phyloP scores from a whole-genome alignment of 1,140 invertebrate genomes.

The Drosophila ercepeae region DNA sequence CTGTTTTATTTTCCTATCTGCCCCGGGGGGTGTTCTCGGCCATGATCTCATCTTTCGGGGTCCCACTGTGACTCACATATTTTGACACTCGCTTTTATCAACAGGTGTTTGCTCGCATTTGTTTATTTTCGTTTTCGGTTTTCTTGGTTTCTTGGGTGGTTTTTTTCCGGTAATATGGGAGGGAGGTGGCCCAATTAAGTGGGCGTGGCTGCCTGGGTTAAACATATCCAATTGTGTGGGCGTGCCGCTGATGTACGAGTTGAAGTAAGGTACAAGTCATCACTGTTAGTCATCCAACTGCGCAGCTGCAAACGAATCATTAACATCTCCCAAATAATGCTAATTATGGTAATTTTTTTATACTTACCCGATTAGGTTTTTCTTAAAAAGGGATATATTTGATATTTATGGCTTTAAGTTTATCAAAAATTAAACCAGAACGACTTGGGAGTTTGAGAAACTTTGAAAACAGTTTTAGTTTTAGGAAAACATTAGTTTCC shows the following conservation, averaged over 20 bases:
- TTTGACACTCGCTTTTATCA: not conserved
- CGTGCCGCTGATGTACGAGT: slow-evolving; percentile 12
- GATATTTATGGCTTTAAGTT: no score
- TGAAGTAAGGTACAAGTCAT: slow-evolving; percentile 18
- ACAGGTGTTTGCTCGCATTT: not conserved
- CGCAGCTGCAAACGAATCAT: slow-evolving; percentile 47
- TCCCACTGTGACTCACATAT: not conserved
- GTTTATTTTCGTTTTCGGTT: not conserved
- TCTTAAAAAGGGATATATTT: no score
- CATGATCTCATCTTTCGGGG: not conserved
- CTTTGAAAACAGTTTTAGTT: no score
- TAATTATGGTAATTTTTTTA: not conserved
- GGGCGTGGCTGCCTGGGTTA: slow-evolving; percentile 31
- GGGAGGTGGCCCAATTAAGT: slow-evolving; percentile 32
- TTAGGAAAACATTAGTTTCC: no score
- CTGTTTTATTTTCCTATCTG: not conserved
- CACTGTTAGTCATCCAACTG: slow-evolving; percentile 40
- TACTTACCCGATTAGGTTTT: not conserved
- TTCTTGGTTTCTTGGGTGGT: not conserved
- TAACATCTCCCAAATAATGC: not conserved
- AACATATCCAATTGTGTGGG: slow-evolving; percentile 30
- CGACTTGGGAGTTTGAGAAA: no score
- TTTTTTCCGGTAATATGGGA: not conserved
- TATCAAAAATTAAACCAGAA: no score
- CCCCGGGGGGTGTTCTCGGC: not conserved